Percentiles rank a stretch among this genome's conserved stretches.
Evolutionary conservation across 2,113 vertebrate species (phyloP).

Genomic region (Macaca fascicularis): T2T-MFA8v1.1 NC_088386.1:42615501-42616000

Average conservation of each 20-base stretch:
- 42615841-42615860: background rate
- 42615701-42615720: background rate
- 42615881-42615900: background rate
- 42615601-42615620: slow-evolving; percentile 1
- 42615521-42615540: slow-evolving; percentile 50
- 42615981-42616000: background rate
- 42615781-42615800: background rate
- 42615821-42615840: background rate
- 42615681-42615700: background rate
- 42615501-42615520: background rate
- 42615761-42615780: background rate
- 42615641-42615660: background rate
- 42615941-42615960: background rate
- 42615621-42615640: background rate
- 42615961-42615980: background rate
- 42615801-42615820: background rate
- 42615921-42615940: background rate
- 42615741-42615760: slow-evolving; percentile 45
- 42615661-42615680: background rate
- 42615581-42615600: slow-evolving; percentile 19
- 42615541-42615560: background rate
- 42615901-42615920: background rate
- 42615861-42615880: background rate
- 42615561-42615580: slow-evolving; percentile 5
- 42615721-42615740: background rate